These are phyloP conservation scores for Psammodynastes pulverulentus DNA, from an alignment of 2,113 vertebrate genomes.

Conservation along the genomic window DNA sequence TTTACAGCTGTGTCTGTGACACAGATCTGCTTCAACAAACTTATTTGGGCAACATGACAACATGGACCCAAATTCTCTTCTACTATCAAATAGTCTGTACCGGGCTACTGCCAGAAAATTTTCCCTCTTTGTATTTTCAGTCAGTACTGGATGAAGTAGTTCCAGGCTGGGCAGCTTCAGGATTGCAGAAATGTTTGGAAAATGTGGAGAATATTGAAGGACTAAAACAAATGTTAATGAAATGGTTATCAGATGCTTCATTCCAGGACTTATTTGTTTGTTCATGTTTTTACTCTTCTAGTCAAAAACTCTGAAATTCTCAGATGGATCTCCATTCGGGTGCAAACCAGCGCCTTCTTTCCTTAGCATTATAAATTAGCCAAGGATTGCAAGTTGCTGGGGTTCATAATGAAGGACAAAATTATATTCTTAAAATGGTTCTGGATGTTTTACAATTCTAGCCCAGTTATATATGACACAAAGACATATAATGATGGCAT, in stretches of 20 bases:
- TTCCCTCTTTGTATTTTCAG: not conserved
- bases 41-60: not conserved
- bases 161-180: not conserved
- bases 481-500: not conserved
- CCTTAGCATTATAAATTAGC: not conserved
- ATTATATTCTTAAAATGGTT: not conserved
- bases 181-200: not conserved
- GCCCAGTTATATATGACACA: not conserved
- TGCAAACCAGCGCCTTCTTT: not conserved
- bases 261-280: not conserved
- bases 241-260: not conserved
- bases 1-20: not conserved
- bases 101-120: not conserved
- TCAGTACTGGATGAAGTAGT: not conserved
- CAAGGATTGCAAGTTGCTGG: not conserved
- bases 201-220: not conserved
- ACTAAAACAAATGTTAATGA: not conserved
- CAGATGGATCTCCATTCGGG: not conserved
- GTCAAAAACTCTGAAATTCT: not conserved
- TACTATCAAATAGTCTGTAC: not conserved
- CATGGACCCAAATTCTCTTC: not conserved
- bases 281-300: not conserved
- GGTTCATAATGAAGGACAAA: not conserved
- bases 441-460: not conserved
- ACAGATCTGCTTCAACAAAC: not conserved